Conservation (phyloP, 2,113 vertebrate genomes). For the Sinocyclocheilus maitianheensis region DNA sequence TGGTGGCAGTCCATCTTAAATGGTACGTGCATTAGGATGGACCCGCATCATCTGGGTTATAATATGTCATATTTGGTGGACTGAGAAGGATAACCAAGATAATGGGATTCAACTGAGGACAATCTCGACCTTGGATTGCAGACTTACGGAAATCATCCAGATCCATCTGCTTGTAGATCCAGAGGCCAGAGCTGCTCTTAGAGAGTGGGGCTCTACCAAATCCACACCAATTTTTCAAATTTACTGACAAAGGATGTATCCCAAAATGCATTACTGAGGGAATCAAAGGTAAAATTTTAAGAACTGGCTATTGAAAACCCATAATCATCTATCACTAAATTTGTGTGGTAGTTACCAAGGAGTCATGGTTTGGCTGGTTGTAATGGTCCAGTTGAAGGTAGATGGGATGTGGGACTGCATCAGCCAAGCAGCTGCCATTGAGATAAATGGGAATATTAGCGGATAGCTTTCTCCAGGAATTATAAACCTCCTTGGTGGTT, state of each 20-base stretch:
- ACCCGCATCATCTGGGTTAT: background rate
- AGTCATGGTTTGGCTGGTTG: background rate
- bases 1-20: background rate
- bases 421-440: slow-evolving; percentile 2
- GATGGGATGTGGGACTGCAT: background rate
- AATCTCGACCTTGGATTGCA: background rate
- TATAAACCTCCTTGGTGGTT: background rate
- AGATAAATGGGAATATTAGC: background rate
- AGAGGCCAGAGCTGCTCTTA: background rate
- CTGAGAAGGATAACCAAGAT: slow-evolving; percentile 6
- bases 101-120: slow-evolving; percentile 1
- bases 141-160: background rate
- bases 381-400: background rate
- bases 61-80: background rate
- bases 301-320: background rate
- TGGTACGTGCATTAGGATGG: background rate
- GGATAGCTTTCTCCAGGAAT: slow-evolving; percentile 3
- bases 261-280: background rate
- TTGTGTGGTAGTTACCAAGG: background rate
- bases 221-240: background rate
- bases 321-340: background rate
- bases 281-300: background rate
- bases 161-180: background rate
- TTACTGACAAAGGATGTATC: background rate
- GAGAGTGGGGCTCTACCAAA: background rate